A percentile compares a stretch with the other conserved stretches of the same genome.
Conservation (phyloP, 1,140 invertebrate genomes). For the Pteromalus puparum region DNA sequence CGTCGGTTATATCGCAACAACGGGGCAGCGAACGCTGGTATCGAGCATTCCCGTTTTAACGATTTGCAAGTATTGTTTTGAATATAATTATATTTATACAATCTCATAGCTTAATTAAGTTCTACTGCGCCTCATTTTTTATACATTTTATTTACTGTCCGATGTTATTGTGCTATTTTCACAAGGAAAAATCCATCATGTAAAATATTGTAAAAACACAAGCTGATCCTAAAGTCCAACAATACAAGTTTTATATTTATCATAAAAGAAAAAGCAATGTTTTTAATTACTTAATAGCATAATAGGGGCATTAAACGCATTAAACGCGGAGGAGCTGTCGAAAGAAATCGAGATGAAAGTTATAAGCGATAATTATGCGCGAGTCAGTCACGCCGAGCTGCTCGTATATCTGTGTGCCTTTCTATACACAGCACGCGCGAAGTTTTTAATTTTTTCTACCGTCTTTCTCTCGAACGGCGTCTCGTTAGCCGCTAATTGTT, state of each 20-base stretch:
- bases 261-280: constrained; percentile 64
- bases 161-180: not conserved
- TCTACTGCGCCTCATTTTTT: not conserved
- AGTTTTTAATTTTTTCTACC: not conserved
- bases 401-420: not conserved
- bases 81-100: not conserved
- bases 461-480: not conserved
- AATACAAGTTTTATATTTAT: constrained; percentile 50
- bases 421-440: not conserved
- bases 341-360: constrained; percentile 53
- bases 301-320: constrained; percentile 11
- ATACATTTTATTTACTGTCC: not conserved
- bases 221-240: not conserved
- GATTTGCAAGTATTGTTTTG: not conserved
- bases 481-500: constrained; percentile 10
- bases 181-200: no score
- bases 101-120: not conserved
- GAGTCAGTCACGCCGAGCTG: constrained; percentile 38
- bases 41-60: not conserved
- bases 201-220: not conserved
- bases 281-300: constrained; percentile 41
- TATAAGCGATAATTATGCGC: constrained; percentile 43
- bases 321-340: constrained; percentile 17
- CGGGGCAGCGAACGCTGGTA: no score
- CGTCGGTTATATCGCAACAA: no score